phyloP scores from a whole-genome alignment of 2,113 vertebrate species.

The Dasypus novemcinctus region DNA sequence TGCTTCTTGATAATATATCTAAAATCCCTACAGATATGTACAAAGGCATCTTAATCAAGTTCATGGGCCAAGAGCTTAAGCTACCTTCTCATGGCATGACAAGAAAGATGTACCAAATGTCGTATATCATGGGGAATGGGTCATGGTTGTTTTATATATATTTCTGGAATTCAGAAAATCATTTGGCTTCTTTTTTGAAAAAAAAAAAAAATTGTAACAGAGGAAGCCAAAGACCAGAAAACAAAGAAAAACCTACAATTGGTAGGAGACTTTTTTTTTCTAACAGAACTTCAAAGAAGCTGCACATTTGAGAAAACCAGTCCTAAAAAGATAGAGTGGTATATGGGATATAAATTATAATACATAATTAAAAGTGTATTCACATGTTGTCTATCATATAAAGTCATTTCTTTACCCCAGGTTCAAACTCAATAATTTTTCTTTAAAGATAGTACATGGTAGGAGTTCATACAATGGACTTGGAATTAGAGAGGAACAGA shows the following conservation, averaged over 20 bases:
- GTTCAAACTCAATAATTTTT: background rate
- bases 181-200: background rate
- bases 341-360: background rate
- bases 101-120: background rate
- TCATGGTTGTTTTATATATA: background rate
- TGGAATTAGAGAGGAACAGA: background rate
- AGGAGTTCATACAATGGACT: background rate
- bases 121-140: background rate
- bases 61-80: background rate
- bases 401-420: background rate
- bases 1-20: background rate
- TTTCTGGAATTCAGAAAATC: background rate
- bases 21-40: background rate
- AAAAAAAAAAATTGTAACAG: background rate
- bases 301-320: background rate
- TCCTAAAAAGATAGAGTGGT: background rate
- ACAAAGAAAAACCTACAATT: background rate
- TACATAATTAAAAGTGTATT: background rate
- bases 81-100: background rate
- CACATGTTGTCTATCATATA: background rate
- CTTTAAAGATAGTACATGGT: background rate
- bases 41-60: background rate
- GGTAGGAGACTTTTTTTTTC: background rate
- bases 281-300: background rate
- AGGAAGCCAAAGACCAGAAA: background rate